phyloP scores from a whole-genome alignment of 2,113 vertebrate genomes.

The Limanda limanda region DNA sequence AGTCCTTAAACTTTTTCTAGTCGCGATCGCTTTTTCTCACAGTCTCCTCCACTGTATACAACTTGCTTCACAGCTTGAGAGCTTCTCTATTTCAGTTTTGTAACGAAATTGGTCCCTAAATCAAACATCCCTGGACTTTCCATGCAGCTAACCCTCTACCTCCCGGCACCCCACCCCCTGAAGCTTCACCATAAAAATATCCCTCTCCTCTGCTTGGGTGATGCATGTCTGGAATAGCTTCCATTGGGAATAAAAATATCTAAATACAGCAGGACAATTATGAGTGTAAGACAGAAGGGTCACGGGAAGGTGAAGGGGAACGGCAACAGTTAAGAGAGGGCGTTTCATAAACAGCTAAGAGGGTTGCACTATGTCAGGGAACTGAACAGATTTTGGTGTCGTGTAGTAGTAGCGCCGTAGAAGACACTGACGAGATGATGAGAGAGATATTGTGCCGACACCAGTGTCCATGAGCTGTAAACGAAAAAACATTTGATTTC shows the following conservation, averaged over 20 bases:
- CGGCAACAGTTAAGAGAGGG: conserved; percentile 9
- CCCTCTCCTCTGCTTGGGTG: conserved; percentile 76
- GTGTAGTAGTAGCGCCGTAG: not conserved
- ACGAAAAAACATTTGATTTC: too few relatives aligned
- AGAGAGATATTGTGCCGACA: too few relatives aligned
- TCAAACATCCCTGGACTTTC: conserved; percentile 35
- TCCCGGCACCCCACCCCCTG: conserved; percentile 10
- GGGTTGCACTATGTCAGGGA: not conserved
- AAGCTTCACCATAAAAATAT: conserved; percentile 69
- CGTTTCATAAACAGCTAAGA: conserved; percentile 20
- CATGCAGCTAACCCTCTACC: conserved; percentile 24
- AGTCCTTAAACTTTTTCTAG: not conserved
- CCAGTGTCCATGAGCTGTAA: too few relatives aligned
- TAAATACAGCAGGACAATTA: conserved; percentile 81
- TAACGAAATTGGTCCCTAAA: conserved; percentile 21
- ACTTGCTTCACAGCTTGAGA: conserved; percentile 20
- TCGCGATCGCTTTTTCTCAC: not conserved
- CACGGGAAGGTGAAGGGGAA: conserved; percentile 48
- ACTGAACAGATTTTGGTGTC: not conserved
- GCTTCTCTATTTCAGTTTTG: conserved; percentile 13
- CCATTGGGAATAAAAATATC: conserved; percentile 78
- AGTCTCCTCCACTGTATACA: not conserved
- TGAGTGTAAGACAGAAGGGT: conserved; percentile 45
- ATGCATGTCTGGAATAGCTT: conserved; percentile 83
- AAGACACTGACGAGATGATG: too few relatives aligned